Evolutionary conservation across 1,140 invertebrate species (phyloP).

Genomic region (Saccostrea cuccullata): DNA sequence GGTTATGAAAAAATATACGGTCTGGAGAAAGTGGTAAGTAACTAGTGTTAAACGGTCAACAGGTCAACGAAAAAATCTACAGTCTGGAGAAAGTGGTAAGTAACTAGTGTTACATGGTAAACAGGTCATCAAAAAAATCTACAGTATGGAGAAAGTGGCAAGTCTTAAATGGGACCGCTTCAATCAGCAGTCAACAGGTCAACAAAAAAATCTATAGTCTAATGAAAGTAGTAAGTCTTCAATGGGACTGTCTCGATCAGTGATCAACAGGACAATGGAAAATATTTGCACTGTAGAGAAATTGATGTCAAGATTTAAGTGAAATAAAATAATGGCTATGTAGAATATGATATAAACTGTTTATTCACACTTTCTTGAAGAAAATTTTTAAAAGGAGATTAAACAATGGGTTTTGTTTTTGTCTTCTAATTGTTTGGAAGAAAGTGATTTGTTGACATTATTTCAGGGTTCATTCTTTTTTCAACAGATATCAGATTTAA

Average conservation of each 20-base stretch:
- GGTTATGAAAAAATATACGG: slow-evolving; percentile 89
- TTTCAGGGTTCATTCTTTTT: slow-evolving; percentile 44
- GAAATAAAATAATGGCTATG: too few relatives aligned
- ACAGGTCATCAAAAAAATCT: slow-evolving; percentile 75
- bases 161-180: slow-evolving; percentile 29
- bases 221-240: slow-evolving; percentile 80
- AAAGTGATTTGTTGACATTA: too few relatives aligned
- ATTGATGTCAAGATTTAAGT: slow-evolving; percentile 63
- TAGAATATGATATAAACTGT: slow-evolving; percentile 4
- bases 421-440: too few relatives aligned
- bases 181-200: not conserved
- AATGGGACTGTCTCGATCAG: not conserved
- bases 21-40: slow-evolving; percentile 86
- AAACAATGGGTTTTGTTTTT: too few relatives aligned
- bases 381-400: not conserved
- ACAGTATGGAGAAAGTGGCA: slow-evolving; percentile 82
- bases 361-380: too few relatives aligned
- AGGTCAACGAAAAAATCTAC: slow-evolving; percentile 77
- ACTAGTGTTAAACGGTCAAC: slow-evolving; percentile 21
- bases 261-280: not conserved
- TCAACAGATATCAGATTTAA: slow-evolving; percentile 88
- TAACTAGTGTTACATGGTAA: not conserved
- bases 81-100: slow-evolving; percentile 83
- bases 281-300: slow-evolving; percentile 84
- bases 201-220: slow-evolving; percentile 79